phyloP scores from a whole-genome alignment of 2,888 invertebrate species.

The Aleiodes alternator region DNA sequence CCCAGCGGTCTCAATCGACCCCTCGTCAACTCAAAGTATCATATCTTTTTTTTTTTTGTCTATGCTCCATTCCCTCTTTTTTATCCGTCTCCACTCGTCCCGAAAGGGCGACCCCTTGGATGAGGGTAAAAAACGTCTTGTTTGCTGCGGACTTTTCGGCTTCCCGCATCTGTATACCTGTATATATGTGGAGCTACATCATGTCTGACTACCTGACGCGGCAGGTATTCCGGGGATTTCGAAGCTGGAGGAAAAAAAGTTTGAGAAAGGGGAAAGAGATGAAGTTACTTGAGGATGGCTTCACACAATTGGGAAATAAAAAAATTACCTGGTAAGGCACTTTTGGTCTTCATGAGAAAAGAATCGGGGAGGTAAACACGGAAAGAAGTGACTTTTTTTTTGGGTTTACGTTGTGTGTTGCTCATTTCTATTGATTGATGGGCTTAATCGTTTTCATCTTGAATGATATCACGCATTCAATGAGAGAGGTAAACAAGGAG shows the following conservation, averaged over 20 bases:
- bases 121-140: slow-evolving; percentile 49
- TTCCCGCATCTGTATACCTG: slow-evolving; percentile 38
- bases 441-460: too few relatives aligned
- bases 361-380: slow-evolving; percentile 3
- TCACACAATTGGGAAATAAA: not conserved
- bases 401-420: too few relatives aligned
- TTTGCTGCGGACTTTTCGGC: slow-evolving; percentile 53
- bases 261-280: slow-evolving; percentile 26
- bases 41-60: slow-evolving; percentile 26
- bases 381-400: too few relatives aligned
- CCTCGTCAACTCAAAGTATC: slow-evolving; percentile 44
- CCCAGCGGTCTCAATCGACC: slow-evolving; percentile 32
- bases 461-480: too few relatives aligned
- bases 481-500: too few relatives aligned
- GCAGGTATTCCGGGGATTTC: slow-evolving; percentile 49
- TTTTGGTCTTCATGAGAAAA: not conserved
- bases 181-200: not conserved
- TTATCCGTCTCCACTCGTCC: not conserved
- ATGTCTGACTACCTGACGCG: slow-evolving; percentile 47
- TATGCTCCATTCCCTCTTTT: too few relatives aligned
- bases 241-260: slow-evolving; percentile 41
- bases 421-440: too few relatives aligned
- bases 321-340: too few relatives aligned
- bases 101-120: slow-evolving; percentile 18
- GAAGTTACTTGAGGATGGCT: slow-evolving; percentile 34